Evolutionary conservation across 2,888 invertebrate genomes (phyloP).

Genomic region (Nomada flava): DNA sequence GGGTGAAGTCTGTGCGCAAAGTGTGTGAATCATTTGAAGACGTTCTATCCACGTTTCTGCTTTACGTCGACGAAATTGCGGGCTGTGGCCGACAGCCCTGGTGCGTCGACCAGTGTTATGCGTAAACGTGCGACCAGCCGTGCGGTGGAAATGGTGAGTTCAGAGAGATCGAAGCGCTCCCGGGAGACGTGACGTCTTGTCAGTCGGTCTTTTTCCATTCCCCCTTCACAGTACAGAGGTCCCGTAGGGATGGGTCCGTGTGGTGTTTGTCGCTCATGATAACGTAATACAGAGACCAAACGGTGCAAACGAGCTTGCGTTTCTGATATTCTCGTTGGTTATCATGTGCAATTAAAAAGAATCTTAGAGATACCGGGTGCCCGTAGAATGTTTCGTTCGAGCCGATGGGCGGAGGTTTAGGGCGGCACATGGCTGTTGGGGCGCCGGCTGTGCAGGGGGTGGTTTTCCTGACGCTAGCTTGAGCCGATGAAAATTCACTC

Average conservation of each 20-base stretch:
- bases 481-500: conserved; percentile 18
- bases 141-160: conserved; percentile 77
- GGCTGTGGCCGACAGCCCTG: conserved; percentile 30
- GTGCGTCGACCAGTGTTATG: conserved; percentile 70
- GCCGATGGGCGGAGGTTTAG: conserved; percentile 76
- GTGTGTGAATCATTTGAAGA: conserved; percentile 40
- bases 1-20: conserved; percentile 61
- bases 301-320: conserved; percentile 8
- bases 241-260: conserved; percentile 59
- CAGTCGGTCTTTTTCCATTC: conserved; percentile 61
- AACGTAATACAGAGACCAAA: conserved; percentile 46
- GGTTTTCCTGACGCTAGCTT: conserved; percentile 68
- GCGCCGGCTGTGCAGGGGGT: conserved; percentile 80
- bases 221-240: conserved; percentile 40
- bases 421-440: conserved; percentile 78
- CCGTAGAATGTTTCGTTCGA: conserved; percentile 41
- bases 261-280: conserved; percentile 44
- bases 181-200: conserved; percentile 68
- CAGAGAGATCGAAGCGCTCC: conserved; percentile 64
- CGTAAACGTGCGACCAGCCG: conserved; percentile 73
- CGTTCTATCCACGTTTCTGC: conserved; percentile 32
- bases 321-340: not conserved
- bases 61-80: conserved; percentile 35
- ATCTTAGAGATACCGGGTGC: conserved; percentile 25
- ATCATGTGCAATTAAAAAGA: conserved; percentile 36